phyloP scores from a whole-genome alignment of 2,888 invertebrate species.

The Dione juno region DNA sequence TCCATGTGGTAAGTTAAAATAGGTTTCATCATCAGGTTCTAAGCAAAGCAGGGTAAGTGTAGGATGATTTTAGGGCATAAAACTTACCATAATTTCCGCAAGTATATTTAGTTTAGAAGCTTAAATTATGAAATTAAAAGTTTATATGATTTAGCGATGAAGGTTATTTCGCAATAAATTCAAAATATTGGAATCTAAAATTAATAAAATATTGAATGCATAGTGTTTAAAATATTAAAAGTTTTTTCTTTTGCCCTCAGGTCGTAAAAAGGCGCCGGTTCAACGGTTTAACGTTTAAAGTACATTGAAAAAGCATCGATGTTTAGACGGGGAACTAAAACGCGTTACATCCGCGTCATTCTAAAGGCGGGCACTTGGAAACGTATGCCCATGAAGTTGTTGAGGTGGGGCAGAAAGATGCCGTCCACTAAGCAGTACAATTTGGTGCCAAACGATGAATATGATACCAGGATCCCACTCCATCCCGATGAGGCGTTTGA shows the following conservation, averaged over 20 bases:
- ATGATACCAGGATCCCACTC: conserved; percentile 97
- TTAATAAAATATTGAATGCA: too few species aligned
- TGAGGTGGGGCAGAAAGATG: conserved; percentile 86
- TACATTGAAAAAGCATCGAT: conserved; percentile 60
- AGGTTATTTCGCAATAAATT: too few species aligned
- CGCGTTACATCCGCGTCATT: conserved; percentile 70
- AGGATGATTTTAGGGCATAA: too few species aligned
- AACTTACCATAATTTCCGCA: too few species aligned
- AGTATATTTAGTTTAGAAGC: too few species aligned
- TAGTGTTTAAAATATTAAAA: too few species aligned
- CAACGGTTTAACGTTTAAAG: conserved; percentile 5
- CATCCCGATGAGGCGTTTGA: conserved; percentile 99
- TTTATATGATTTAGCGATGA: too few species aligned
- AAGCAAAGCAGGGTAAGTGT: too few species aligned
- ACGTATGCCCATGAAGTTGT: conserved; percentile 72
- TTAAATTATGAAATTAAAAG: too few species aligned
- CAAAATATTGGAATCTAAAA: too few species aligned
- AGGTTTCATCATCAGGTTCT: too few species aligned
- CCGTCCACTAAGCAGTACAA: conserved; percentile 95
- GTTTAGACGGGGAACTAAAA: conserved; percentile 70
- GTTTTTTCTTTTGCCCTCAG: conserved; percentile 40
- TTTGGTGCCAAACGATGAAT: conserved; percentile 97
- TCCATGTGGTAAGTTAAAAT: too few species aligned
- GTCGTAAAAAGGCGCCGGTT: conserved; percentile 38
- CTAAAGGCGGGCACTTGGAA: conserved; percentile 69